Evolutionary conservation across 1,140 invertebrate genomes (phyloP).

Genomic region (Chironomus tepperi): DNA sequence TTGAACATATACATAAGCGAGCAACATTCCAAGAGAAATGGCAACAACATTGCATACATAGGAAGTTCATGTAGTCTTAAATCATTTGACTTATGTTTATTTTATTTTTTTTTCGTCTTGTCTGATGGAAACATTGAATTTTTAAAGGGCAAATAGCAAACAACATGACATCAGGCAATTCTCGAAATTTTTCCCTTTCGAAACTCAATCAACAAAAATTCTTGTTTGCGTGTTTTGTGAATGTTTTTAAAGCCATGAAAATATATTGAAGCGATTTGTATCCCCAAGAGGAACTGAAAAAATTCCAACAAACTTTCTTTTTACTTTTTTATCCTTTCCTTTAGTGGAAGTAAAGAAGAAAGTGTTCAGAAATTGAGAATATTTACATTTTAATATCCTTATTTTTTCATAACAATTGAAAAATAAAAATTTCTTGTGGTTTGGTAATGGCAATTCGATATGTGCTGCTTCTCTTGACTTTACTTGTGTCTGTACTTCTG

Average conservation of each 20-base stretch:
- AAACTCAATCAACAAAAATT: background rate
- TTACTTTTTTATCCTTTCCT: too few species aligned
- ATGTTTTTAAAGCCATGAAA: slow-evolving; percentile 4
- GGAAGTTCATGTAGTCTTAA: background rate
- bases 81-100: slow-evolving; percentile 2
- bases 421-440: too few species aligned
- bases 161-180: slow-evolving; percentile 1
- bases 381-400: too few species aligned
- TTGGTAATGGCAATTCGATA: too few species aligned
- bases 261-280: background rate
- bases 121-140: background rate
- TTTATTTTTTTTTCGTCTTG: background rate
- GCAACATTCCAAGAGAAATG: too few species aligned
- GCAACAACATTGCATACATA: background rate
- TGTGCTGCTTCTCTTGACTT: too few species aligned
- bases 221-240: background rate
- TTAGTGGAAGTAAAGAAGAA: too few species aligned
- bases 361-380: too few species aligned
- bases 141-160: background rate
- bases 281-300: background rate
- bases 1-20: too few species aligned
- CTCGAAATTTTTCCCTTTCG: background rate
- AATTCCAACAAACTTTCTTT: slow-evolving; percentile 14
- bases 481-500: too few species aligned
- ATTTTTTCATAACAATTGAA: too few species aligned